phyloP scores from a whole-genome alignment of 2,113 vertebrate genomes.

The Neoarius graeffei region DNA sequence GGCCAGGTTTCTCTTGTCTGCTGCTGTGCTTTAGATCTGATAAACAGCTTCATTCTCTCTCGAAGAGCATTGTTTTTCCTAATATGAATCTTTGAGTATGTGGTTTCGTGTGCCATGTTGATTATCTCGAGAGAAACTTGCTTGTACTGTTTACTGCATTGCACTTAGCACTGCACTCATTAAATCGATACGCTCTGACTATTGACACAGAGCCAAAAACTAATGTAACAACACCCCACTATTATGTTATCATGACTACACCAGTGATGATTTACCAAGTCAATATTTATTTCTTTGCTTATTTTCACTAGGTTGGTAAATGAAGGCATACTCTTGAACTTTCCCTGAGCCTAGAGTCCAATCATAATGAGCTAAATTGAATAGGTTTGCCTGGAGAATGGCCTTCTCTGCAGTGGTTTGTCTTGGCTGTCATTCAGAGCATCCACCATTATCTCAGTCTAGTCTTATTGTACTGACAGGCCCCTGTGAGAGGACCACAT shows the following conservation, averaged over 20 bases:
- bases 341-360: constrained; percentile 20
- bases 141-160: neutral
- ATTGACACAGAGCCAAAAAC: neutral
- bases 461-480: constrained; percentile 15
- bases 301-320: neutral
- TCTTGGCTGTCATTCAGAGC: constrained; percentile 42
- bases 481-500: constrained; percentile 48
- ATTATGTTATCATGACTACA: constrained; percentile 4
- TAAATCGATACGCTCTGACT: neutral
- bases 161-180: neutral
- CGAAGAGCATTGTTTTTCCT: neutral
- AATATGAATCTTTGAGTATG: neutral
- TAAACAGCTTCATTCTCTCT: constrained; percentile 2
- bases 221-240: neutral
- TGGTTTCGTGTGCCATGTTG: neutral
- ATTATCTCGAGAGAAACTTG: neutral
- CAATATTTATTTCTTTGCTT: constrained; percentile 9
- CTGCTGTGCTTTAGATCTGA: constrained; percentile 17
- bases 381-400: constrained; percentile 41
- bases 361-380: constrained; percentile 27
- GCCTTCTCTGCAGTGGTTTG: constrained; percentile 31
- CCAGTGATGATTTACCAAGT: constrained; percentile 14
- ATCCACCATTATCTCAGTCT: neutral
- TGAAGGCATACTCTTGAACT: neutral
- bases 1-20: constrained; percentile 32